Conservation (phyloP, 2,113 vertebrate genomes). For the Megaceryle torquata region DNA sequence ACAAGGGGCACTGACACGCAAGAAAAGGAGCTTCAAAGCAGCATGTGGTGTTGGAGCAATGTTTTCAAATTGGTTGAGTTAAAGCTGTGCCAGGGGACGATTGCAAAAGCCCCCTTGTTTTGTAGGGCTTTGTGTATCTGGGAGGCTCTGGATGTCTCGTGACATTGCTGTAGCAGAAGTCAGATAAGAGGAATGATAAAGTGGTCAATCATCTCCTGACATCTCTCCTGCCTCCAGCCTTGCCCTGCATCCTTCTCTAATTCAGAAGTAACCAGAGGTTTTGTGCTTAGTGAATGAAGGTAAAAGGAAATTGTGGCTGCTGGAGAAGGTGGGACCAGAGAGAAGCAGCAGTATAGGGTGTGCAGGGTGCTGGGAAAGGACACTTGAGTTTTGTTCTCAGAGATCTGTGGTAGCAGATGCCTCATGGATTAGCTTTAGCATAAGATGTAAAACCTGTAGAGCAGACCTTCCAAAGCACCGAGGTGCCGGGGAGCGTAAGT, state of each 20-base stretch:
- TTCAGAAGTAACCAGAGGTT: neutral
- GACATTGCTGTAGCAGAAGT: neutral
- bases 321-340: neutral
- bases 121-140: neutral
- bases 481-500: neutral
- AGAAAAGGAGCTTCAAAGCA: neutral
- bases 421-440: neutral
- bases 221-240: neutral
- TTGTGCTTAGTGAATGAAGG: neutral
- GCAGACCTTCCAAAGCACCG: neutral
- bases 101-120: neutral
- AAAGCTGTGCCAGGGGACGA: neutral
- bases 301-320: neutral
- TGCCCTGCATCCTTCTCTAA: neutral
- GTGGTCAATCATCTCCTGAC: neutral
- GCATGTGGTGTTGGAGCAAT: neutral
- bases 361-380: neutral
- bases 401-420: neutral
- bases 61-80: conserved; percentile 2
- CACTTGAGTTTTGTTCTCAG: neutral
- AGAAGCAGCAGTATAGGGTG: neutral
- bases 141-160: neutral
- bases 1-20: neutral
- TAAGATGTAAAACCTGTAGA: neutral
- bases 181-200: neutral